Evolutionary conservation across 2,113 vertebrate genomes (phyloP), one percentile per base, ranked within the genome.

Genomic region (Bungarus multicinctus): DNA sequence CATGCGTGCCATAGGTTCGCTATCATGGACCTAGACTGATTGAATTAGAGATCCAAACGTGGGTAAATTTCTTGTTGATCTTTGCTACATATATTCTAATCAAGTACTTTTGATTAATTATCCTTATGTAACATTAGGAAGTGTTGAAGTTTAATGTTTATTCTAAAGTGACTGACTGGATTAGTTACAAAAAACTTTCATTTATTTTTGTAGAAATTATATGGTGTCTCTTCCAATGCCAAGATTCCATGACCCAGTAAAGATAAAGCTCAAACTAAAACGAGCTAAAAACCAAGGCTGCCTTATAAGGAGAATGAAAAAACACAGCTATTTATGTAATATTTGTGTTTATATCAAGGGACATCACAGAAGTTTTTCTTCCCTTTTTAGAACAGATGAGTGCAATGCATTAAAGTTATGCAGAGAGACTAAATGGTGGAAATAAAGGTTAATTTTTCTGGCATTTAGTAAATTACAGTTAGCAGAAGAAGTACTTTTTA

Each of bases 81-180:
- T 58, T 91, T 88, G n/a, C 92, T 87, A 22, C 43, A 55, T 87
- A 25, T 5, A 1, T 85, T 95, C 43, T 88, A 20, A 91, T 95
- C 57, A 90, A 89, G 25, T 30, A n/a, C 85, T 95, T 39, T 0
- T 3, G 39, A 88, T 54, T 30, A 27, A 20, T 86, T 92, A n/a
- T 6, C 54, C 2, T 4, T 0, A n/a, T 91, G 54, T 25, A 0
- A 90, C 57, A 39, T 12, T 57, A 47, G n/a, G 94, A 91, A 11
- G 47, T 22, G 93, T 2, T 85, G 90, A 93, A 94, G 93, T 45
- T 45, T 95, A 90, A 55, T 64, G 85, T 95, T 95, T 96, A 39
- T 92, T 95, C 93, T 94, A 60, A 94, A 92, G 89, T 87, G 39
- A 27, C 91, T 69, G 55, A 52, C 52, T 93, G 89, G 30, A 30